Evolutionary conservation across 2,113 vertebrate genomes (phyloP), one percentile per base, ranked within the genome.

Genomic region (Leucoraja erinaceus): DNA sequence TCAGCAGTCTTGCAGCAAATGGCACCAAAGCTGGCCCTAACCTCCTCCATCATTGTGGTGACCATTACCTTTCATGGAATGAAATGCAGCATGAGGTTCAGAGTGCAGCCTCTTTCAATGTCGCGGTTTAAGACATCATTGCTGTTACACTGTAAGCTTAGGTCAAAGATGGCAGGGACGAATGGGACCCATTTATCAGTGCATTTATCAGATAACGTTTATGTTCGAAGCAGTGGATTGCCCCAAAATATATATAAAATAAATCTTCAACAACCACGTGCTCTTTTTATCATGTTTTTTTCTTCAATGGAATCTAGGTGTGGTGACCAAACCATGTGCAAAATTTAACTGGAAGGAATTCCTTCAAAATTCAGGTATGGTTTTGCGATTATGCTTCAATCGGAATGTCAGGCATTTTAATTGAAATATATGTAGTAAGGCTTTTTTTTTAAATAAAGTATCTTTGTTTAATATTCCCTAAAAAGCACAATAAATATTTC

Each of bases 261-360:
- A 66, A 38, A 90, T 72, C 33, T 91, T 70, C 70, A 10, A 72
- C 38, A 25, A 22, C 72, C 66, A 72, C 54, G 18, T 91, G 9
- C 11, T 54, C 33, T 91, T 66, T 90, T 70, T 72, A 25, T 72
- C 25, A n/a, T n/a, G 78, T 84, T 33, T 91, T 81, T 78, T 12
- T 18, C n/a, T 1, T 0, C 1, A 0, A 77, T 56, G 2, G 25
- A 93, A 91, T 84, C 6, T 94, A 99, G 98, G 98, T 74, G 96
- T 99, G 66, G 94, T 95, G 93, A 98, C 98, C 0, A 59, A 93
- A 0, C 96, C 95, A 25, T 95, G 94, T 4, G 76, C 95, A 12
- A 88, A 94, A 14, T 98, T 99, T 95, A 95, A 96, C 95, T 99
- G 98, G 98, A 92, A 93, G 56, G 94, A 95, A 93, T 99, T 98